Evolutionary conservation across 2,888 invertebrate species (phyloP).

Genomic region (Andrena minutula): DNA sequence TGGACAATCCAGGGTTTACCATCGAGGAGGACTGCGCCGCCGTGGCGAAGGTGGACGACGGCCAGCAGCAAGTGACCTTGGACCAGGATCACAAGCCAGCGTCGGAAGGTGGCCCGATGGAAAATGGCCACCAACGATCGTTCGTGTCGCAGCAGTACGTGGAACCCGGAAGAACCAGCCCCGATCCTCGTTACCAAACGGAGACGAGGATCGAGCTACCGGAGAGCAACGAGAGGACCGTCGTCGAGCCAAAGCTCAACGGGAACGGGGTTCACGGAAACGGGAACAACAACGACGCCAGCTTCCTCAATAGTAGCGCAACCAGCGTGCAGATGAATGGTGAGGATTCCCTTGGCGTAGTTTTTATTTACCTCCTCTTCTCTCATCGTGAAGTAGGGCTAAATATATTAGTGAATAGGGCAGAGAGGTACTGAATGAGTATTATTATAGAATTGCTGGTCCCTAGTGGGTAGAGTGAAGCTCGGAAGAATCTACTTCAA

Average conservation of each 20-base stretch:
- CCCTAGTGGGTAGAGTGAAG: too few relatives aligned
- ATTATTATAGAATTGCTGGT: too few relatives aligned
- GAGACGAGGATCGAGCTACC: constrained; percentile 82
- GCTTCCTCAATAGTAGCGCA: constrained; percentile 82
- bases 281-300: constrained; percentile 83
- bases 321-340: constrained; percentile 79
- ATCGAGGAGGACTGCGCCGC: constrained; percentile 77
- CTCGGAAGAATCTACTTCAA: too few relatives aligned
- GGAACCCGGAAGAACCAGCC: constrained; percentile 76
- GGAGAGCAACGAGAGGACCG: constrained; percentile 76
- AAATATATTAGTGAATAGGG: too few relatives aligned
- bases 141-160: constrained; percentile 81
- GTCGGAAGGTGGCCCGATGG: constrained; percentile 67
- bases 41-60: constrained; percentile 53
- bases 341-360: constrained; percentile 27
- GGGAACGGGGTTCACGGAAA: constrained; percentile 82
- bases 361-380: too few relatives aligned
- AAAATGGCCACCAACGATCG: constrained; percentile 78
- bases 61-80: constrained; percentile 62
- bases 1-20: constrained; percentile 83
- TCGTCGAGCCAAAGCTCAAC: constrained; percentile 77
- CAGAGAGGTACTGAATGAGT: too few relatives aligned
- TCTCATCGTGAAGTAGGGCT: too few relatives aligned
- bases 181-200: constrained; percentile 79
- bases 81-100: constrained; percentile 72